Evolutionary conservation across 2,113 vertebrate genomes (phyloP).

Genomic region (Pao palembangensis): DNA sequence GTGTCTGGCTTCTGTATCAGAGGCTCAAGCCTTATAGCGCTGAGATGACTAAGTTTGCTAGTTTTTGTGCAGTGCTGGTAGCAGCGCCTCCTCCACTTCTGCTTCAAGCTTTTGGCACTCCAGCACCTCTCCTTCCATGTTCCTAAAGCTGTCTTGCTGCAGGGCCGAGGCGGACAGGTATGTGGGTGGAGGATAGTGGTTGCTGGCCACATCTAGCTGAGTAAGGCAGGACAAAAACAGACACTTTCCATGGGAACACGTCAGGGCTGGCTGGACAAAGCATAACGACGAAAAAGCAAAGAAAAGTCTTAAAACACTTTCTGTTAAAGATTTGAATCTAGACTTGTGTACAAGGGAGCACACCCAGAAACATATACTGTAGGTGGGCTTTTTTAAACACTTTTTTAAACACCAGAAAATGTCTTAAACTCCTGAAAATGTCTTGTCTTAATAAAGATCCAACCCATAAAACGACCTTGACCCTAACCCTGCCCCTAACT

Average conservation of each 20-base stretch:
- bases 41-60: conserved; percentile 10
- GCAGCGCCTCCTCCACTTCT: neutral
- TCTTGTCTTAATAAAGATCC: too few relatives aligned
- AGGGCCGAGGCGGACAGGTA: too few relatives aligned
- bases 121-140: neutral
- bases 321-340: too few relatives aligned
- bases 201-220: neutral
- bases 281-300: too few relatives aligned
- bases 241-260: neutral
- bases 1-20: conserved; percentile 9
- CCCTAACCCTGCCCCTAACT: too few relatives aligned
- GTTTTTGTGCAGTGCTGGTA: neutral
- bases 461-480: too few relatives aligned
- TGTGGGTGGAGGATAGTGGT: neutral
- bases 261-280: neutral
- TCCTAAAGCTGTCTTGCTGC: neutral
- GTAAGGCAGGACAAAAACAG: neutral
- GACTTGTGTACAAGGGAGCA: too few relatives aligned
- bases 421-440: too few relatives aligned
- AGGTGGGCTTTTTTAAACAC: too few relatives aligned
- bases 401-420: too few relatives aligned
- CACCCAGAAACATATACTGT: too few relatives aligned
- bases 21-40: conserved; percentile 1
- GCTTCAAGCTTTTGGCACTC: neutral
- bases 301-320: too few relatives aligned